A percentile compares a stretch with the other conserved stretches of the same genome.
These are phyloP conservation scores for Ctenochaetus hawaiiensis DNA, from an alignment of 2,797 vertebrate genomes.

Conservation along the genomic window DNA sequence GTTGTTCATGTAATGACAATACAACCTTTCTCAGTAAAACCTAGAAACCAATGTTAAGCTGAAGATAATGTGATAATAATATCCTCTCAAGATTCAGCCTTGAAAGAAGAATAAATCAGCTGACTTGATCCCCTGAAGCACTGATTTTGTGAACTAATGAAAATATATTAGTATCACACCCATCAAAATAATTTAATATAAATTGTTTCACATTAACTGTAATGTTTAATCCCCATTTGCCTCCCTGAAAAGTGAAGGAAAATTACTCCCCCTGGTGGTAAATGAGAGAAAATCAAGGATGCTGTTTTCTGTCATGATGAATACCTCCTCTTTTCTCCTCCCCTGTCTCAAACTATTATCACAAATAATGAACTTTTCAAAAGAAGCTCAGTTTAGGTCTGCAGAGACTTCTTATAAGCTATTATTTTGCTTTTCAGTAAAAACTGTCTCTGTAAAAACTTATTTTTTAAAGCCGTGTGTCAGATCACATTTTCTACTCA, in stretches of 20 bases:
- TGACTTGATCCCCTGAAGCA: not conserved
- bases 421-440: not conserved
- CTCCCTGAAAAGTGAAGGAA: not conserved
- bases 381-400: not conserved
- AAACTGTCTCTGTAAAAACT: not conserved
- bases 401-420: not conserved
- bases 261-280: constrained; percentile 30
- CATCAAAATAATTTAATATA: not conserved
- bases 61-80: not conserved
- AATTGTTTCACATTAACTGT: not conserved
- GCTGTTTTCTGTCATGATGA: not conserved
- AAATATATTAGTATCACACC: not conserved
- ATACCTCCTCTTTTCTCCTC: not conserved
- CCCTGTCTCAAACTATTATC: not conserved
- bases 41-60: not conserved
- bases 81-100: not conserved
- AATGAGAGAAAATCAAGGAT: not conserved
- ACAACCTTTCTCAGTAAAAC: not conserved
- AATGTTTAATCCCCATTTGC: not conserved
- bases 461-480: not conserved
- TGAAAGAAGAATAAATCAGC: not conserved
- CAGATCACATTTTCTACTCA: not conserved
- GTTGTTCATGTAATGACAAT: not conserved
- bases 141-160: too few relatives aligned
- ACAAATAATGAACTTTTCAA: not conserved